Evolutionary conservation across 2,113 vertebrate species (phyloP).

Genomic region (Phoxinus phoxinus): DNA sequence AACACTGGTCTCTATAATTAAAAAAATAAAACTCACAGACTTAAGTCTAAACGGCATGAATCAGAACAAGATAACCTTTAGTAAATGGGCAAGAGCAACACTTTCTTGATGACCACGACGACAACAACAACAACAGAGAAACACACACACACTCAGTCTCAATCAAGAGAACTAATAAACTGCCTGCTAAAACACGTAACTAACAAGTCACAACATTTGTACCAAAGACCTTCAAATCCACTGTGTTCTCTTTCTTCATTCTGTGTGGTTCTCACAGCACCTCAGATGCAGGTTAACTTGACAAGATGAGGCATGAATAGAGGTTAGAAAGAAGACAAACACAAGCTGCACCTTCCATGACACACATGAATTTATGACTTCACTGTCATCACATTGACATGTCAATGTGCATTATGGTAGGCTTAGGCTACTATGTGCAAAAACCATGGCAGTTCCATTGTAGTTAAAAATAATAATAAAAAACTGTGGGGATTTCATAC

Average conservation of each 20-base stretch:
- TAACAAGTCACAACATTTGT: not conserved
- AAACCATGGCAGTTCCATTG: not conserved
- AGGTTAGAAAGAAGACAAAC: not conserved
- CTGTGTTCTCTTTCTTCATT: not conserved
- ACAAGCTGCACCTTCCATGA: not conserved
- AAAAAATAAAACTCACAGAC: not conserved
- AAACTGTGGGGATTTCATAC: not conserved
- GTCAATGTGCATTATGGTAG: too few species aligned
- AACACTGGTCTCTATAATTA: not conserved
- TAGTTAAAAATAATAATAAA: not conserved
- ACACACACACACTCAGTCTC: not conserved
- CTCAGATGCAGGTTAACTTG: not conserved
- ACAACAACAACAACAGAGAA: not conserved
- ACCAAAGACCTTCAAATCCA: not conserved
- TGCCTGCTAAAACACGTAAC: not conserved
- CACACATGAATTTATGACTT: not conserved
- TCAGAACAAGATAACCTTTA: not conserved
- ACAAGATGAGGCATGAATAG: conserved; percentile 37
- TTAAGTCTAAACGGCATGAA: not conserved
- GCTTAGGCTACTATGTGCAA: too few species aligned
- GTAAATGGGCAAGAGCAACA: not conserved
- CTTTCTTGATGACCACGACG: not conserved
- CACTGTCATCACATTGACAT: conserved; percentile 33
- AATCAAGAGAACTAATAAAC: not conserved
- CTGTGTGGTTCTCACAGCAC: not conserved